Evolutionary conservation across 2,888 invertebrate genomes (phyloP).

Genomic region (Eupithecia exiguata): DNA sequence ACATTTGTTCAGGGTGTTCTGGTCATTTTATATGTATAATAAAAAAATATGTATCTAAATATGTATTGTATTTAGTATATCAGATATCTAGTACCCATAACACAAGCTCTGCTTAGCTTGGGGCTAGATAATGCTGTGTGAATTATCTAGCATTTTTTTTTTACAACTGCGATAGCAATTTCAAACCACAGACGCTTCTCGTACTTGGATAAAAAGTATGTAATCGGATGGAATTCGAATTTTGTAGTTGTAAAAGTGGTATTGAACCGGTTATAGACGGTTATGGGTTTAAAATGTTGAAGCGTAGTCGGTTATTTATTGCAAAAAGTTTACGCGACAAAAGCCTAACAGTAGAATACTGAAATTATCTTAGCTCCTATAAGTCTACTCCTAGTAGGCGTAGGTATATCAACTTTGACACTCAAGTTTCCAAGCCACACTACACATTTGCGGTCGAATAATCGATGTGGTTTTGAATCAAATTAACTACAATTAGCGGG

Average conservation of each 20-base stretch:
- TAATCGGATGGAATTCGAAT: neutral
- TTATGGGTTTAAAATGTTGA: neutral
- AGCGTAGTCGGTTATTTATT: neutral
- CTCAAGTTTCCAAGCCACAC: slow-evolving; percentile 6
- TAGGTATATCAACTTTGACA: no score
- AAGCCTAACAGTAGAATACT: neutral
- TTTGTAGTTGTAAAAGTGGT: neutral
- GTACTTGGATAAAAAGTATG: neutral
- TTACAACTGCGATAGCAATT: neutral
- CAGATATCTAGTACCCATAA: no score
- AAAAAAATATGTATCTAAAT: no score
- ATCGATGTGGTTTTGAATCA: slow-evolving; percentile 12
- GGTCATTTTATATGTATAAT: no score
- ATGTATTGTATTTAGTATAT: no score
- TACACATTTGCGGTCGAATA: neutral
- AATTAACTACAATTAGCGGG: slow-evolving; percentile 11
- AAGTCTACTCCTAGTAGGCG: no score
- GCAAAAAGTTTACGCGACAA: no score
- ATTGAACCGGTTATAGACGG: neutral
- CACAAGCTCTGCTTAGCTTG: no score
- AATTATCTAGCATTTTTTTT: no score
- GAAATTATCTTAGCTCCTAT: neutral
- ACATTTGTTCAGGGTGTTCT: no score
- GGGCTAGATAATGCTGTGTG: no score
- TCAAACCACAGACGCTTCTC: neutral